These are phyloP conservation scores for Pleuronectes platessa DNA, from an alignment of 2,113 vertebrate genomes.

Conservation along the genomic window DNA sequence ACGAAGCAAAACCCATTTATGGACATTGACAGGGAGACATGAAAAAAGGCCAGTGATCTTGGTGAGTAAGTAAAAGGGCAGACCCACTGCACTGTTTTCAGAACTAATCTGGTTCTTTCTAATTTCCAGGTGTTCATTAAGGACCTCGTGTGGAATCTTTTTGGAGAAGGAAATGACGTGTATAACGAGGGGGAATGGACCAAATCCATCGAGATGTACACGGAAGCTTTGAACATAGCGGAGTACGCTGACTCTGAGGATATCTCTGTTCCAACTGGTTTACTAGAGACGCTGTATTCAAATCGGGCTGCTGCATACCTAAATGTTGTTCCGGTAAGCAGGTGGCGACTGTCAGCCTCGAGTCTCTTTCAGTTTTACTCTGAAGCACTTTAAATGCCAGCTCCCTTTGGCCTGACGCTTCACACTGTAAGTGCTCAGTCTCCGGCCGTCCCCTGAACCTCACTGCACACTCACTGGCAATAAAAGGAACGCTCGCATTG, in stretches of 20 bases:
- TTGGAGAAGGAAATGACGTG: slow-evolving; percentile 93
- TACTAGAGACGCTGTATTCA: slow-evolving; percentile 90
- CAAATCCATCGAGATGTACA: slow-evolving; percentile 90
- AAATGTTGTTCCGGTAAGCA: slow-evolving; percentile 86
- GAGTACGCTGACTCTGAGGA: slow-evolving; percentile 95
- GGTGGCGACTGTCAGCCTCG: background rate
- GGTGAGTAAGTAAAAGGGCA: background rate
- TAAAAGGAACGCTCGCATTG: no score
- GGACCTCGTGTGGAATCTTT: slow-evolving; percentile 93
- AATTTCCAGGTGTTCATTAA: slow-evolving; percentile 89
- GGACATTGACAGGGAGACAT: background rate
- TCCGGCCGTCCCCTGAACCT: background rate
- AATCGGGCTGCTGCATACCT: slow-evolving; percentile 94
- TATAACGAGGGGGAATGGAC: slow-evolving; percentile 91
- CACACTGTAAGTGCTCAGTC: background rate
- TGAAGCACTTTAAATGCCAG: background rate
- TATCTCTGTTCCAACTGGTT: slow-evolving; percentile 84
- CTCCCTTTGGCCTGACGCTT: background rate
- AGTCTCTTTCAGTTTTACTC: background rate
- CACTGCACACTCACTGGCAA: no score
- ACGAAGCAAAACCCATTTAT: background rate
- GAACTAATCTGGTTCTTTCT: background rate
- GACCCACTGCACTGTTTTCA: background rate
- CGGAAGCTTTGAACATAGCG: slow-evolving; percentile 92
- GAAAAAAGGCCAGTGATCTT: background rate